Base-by-base conservation (phyloP, 2,888 invertebrate species). In the Petrophora chlorosata region DNA sequence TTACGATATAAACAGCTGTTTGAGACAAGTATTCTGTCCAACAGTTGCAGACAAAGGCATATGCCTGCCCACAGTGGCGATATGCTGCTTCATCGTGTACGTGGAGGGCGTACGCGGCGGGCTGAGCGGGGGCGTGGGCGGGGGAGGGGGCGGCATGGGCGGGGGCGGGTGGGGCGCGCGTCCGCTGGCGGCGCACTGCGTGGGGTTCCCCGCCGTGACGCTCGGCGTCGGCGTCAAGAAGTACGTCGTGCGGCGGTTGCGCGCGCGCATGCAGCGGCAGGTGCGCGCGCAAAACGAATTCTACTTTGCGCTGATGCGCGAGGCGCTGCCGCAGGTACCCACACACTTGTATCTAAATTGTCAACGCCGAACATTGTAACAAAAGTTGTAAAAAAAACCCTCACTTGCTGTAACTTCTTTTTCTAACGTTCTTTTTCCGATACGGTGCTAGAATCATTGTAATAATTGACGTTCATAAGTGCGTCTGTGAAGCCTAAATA, bases 191-290 rank as follows among this genome's bases (percentile, higher is more conserved):
- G 98, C 98, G 62, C 98, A 99, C 90, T 50, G 98, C 98, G 94
- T 92, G 85, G 92, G 89, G 48, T 99, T 97, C 92, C 98, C 98
- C 49, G 96, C 97, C 63, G 97, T 98, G 40, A 97, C 98, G 66
- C 92, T 99, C 78, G 98, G 99, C 65, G 98, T 98, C 91, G 97
- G 97, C 71, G 96, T 98, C 74, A 98, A 98, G 92, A 95, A 96
- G 79, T 97, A 97, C 79, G 94, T 98, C 59, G 96, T 96, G 64
- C 96, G 95, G 84, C 93, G 97, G 87, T 94, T 98, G 92, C 93
- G 97, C 77, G 93, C 96, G 93, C 93, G 97, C 62, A 95, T 96
- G 78, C 98, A 98, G 89, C 94, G 95, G 73, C 97, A 97, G 80
- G 98, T 99, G 66, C 95, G 97, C 58, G 96, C 96, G 85, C 97